Base-by-base conservation (phyloP, 1,140 invertebrate species). In the Choristoneura fumiferana region DNA sequence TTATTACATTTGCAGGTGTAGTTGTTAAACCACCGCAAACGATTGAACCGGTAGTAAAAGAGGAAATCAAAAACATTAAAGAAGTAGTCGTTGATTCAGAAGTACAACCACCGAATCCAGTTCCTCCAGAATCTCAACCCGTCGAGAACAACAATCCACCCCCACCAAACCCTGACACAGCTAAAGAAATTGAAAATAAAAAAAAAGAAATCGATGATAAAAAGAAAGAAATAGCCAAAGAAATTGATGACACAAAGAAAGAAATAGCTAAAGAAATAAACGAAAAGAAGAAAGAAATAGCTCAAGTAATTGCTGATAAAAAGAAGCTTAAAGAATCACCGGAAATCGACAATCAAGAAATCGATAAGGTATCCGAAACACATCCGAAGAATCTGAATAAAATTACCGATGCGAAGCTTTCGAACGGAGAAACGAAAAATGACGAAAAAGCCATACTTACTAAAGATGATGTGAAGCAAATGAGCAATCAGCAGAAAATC, bases 101-200 rank as follows among this genome's bases (percentile, higher is more conserved):
- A 74, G 66, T 87, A 5, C 81, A 87, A 63, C 88, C 89, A 5
- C 89, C 89, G 0, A 90, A 89, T 54, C 89, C 87, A 1, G 73
- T 89, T 0, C 78, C 84, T 33, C 89, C 87, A 1, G 80, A 84
- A 61, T 74, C 78, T 0, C 67, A 74, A 14, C 74, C 76, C 5
- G 69, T 76, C 18, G 84, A 87, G 43, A 78, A 78, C 55, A 63
- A 12, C 40, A 39, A 14, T 45, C 40, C 40, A 3, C 40, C 13
- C 1, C 18, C 43, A 29, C 2, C 22, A 3, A 29, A 29, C 22
- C 22, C 22, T 29, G 22, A 29, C 6, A 29, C 22, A 6, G 22
- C 22, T 22, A 37, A 43, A 3, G 57, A 63, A 43, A 52, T 45
- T 8, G 38, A 8, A 34, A 18, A 8, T 59, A 63, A 38, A 58